Conservation (phyloP, 2,797 vertebrate genomes). For the Mus minutoides region DNA sequence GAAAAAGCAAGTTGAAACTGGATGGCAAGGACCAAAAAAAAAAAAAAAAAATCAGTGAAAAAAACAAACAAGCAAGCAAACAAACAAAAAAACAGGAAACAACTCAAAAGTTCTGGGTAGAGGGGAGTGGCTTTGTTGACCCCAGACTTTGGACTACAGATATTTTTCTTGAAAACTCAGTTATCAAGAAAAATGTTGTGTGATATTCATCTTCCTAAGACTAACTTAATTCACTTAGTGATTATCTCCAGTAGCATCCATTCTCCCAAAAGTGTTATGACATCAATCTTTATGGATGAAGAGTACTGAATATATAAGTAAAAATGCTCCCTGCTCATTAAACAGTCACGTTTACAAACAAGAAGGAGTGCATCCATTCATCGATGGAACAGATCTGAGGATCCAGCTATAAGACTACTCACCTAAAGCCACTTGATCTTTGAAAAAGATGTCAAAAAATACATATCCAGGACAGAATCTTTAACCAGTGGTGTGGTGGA, state of each 20-base stretch:
- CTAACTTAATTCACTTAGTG: background rate
- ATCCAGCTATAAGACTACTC: background rate
- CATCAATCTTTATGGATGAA: background rate
- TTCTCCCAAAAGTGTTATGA: background rate
- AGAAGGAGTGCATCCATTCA: background rate
- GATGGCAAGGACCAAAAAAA: background rate
- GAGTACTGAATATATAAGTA: background rate
- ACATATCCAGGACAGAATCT: background rate
- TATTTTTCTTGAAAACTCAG: slow-evolving; percentile 38
- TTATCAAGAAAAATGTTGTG: slow-evolving; percentile 24
- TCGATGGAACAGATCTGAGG: background rate
- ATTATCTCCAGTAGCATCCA: background rate
- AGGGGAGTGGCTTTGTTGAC: background rate
- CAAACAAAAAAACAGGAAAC: background rate
- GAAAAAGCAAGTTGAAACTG: background rate
- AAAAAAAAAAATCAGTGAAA: background rate
- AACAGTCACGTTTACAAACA: slow-evolving; percentile 3
- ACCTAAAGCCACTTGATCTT: background rate
- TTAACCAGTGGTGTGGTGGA: fast-evolving
- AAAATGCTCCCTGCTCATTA: background rate
- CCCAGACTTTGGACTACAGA: slow-evolving; percentile 36
- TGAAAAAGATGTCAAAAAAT: background rate
- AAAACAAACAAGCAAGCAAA: too few species aligned
- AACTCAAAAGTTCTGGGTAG: background rate
- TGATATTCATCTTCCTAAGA: background rate